Percentiles rank a stretch among this genome's conserved stretches.
These are phyloP conservation scores for Parapsyche elsis DNA, from an alignment of 1,140 invertebrate genomes.

Conservation along the genomic window DNA sequence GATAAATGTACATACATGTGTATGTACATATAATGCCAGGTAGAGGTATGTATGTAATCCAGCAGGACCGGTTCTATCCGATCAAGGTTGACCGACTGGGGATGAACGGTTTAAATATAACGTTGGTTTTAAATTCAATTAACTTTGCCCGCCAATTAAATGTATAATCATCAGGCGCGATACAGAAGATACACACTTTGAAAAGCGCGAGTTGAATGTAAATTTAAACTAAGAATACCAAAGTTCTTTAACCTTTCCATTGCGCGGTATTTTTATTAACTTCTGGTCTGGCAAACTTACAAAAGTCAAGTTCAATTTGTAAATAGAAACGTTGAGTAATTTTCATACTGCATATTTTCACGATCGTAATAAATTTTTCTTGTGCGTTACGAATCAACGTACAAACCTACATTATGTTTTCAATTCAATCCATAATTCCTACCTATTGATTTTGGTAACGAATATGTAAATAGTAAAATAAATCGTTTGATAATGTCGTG, in stretches of 20 bases:
- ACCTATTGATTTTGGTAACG: too few species aligned
- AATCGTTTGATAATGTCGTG: too few species aligned
- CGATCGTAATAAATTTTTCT: background rate
- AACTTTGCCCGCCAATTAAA: too few species aligned
- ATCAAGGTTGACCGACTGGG: background rate
- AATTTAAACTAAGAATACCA: background rate
- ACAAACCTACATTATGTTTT: too few species aligned
- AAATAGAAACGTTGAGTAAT: background rate
- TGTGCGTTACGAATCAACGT: too few species aligned
- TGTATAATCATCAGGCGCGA: too few species aligned
- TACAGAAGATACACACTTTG: too few species aligned
- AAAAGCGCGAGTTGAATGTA: background rate
- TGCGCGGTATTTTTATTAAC: background rate
- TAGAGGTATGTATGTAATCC: too few species aligned
- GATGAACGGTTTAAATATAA: background rate
- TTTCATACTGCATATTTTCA: background rate
- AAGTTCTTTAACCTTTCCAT: background rate
- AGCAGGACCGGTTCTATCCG: background rate
- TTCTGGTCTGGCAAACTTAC: background rate
- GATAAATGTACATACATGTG: too few species aligned
- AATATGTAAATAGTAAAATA: too few species aligned
- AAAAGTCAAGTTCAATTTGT: constrained; percentile 1
- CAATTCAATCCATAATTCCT: too few species aligned
- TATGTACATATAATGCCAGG: background rate
- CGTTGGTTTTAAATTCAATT: too few species aligned